phyloP scores from a whole-genome alignment of 2,888 invertebrate species.

The Nyleta sp. region DNA sequence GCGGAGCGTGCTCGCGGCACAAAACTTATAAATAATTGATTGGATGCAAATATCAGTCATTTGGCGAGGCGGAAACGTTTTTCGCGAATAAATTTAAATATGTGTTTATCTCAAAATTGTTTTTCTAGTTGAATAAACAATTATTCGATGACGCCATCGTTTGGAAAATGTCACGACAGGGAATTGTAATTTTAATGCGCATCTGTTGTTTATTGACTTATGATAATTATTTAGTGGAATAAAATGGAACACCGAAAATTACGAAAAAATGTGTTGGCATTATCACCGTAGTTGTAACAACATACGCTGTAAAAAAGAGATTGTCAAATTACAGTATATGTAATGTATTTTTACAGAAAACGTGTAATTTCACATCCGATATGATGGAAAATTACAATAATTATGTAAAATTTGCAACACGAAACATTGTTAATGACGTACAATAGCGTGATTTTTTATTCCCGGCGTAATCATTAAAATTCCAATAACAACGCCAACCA shows the following conservation, averaged over 20 bases:
- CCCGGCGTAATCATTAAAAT: conserved; percentile 18
- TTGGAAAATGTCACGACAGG: not conserved
- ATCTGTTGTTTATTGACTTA: conserved; percentile 4
- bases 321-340: too few species aligned
- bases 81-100: conserved; percentile 46
- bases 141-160: conserved; percentile 19
- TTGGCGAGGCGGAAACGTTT: conserved; percentile 28
- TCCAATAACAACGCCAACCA: not conserved
- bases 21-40: conserved; percentile 61
- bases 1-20: conserved; percentile 6
- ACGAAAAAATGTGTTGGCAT: too few species aligned
- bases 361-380: too few species aligned
- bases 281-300: too few species aligned
- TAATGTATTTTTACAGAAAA: too few species aligned
- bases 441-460: too few species aligned
- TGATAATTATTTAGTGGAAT: not conserved
- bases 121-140: conserved; percentile 42
- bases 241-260: too few species aligned
- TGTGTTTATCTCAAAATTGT: conserved; percentile 44
- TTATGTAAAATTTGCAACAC: too few species aligned
- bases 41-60: conserved; percentile 55
- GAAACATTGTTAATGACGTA: too few species aligned
- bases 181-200: conserved; percentile 8
- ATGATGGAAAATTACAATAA: too few species aligned
- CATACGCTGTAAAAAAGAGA: too few species aligned